Percentiles rank a stretch among this genome's conserved stretches.
Conservation (phyloP, 1,140 invertebrate genomes). For the Latrodectus geometricus region DNA sequence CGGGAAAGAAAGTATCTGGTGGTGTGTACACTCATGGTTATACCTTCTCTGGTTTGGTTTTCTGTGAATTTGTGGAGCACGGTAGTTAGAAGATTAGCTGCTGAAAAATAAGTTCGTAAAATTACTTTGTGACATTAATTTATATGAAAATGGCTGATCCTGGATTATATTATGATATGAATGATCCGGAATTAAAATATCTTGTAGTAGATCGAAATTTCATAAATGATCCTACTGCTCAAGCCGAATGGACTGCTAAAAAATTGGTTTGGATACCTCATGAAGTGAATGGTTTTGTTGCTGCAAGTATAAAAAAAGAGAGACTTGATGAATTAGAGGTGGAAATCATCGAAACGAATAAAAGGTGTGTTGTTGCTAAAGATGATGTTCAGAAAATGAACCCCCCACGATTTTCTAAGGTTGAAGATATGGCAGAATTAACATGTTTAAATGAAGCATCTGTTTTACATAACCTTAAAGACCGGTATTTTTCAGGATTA, state of each 20-base stretch:
- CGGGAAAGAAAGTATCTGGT: too few relatives aligned
- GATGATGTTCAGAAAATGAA: conserved; percentile 99
- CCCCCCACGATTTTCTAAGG: conserved; percentile 99
- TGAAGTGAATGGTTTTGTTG: conserved; percentile 94
- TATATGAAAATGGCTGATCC: conserved; percentile 48
- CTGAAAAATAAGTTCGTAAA: background rate
- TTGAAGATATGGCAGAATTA: conserved; percentile 99
- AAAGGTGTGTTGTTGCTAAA: conserved; percentile 85
- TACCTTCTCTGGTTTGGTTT: too few relatives aligned
- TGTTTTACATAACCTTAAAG: conserved; percentile 99
- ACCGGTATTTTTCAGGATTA: conserved; percentile 98
- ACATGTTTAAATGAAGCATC: conserved; percentile 99
- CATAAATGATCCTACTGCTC: conserved; percentile 95
- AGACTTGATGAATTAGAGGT: conserved; percentile 96
- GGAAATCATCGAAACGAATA: conserved; percentile 95
- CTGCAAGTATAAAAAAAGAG: conserved; percentile 94
- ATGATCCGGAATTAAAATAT: conserved; percentile 77
- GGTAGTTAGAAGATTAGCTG: too few relatives aligned
- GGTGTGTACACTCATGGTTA: too few relatives aligned
- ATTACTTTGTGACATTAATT: background rate
- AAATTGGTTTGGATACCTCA: conserved; percentile 99
- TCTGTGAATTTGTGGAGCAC: too few relatives aligned
- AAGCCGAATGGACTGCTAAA: conserved; percentile 99
- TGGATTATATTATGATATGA: conserved; percentile 55
- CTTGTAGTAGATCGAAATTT: conserved; percentile 92